Evolutionary conservation across 2,113 vertebrate species (phyloP), one percentile per base, ranked within the genome.

Genomic region (Hippocampus zosterae): DNA sequence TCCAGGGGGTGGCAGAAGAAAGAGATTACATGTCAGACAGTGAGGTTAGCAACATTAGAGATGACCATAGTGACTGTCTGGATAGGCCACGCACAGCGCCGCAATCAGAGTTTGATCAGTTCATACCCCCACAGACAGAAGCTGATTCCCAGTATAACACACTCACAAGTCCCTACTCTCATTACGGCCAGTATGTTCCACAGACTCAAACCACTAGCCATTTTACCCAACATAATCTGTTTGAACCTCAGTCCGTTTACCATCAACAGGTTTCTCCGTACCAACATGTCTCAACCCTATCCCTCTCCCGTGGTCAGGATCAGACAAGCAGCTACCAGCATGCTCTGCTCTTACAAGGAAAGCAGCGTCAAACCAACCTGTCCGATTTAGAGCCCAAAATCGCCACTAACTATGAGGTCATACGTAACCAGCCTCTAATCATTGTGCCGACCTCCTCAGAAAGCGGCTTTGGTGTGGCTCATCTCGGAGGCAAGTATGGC

Each of bases 1-100:
- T 99, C 63, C 97, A 98, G 81, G 97, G 97, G 37, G 97, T 99
- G 81, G 97, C 97, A 6, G 97, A 99, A 84, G 97, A 99, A 79
- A 93, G 97, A 11, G 97, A 98, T 86, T 99, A 99, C 78, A 98
- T 99, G 97, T 99, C 97, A 65, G 97, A 99, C 83, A 99, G 97
- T 82, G 97, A 99, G 89, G 95, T 99, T 82, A 96, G 93, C 88
- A 97, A 93, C 84, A 92, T 94, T 79, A 93, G 97, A 63, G 95
- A 96, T 55, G 85, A 92, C 56, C 93, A 94, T 67, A 92, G 93
- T 64, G 95, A 94, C 23, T 94, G 93, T 48, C 85, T 95, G 55
- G 96, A 98, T 84, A 92, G 96, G 80, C 97, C 96, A 60, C 91
- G 95, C 67, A 98, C 97, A 62, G 96, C 97, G 69, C 96, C 97